Evolutionary conservation across 2,888 invertebrate genomes (phyloP).

Genomic region (Anarsia innoxiella): DNA sequence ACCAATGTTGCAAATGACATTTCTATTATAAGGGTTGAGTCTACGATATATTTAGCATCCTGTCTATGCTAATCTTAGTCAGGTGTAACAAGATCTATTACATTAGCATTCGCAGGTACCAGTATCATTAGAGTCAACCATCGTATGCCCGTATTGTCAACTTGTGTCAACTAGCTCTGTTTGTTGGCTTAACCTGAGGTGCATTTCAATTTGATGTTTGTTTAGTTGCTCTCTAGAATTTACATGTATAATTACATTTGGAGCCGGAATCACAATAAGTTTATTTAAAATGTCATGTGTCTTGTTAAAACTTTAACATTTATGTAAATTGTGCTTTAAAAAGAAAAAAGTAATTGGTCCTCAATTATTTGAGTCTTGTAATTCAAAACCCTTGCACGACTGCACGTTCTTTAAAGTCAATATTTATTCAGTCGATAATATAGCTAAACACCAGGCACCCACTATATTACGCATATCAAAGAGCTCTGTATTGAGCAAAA

Average conservation of each 20-base stretch:
- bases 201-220: conserved; percentile 34
- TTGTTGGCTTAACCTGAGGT: conserved; percentile 45
- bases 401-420: conserved; percentile 5
- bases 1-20: not conserved
- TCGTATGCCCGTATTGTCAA: conserved; percentile 48
- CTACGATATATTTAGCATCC: not conserved
- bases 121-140: conserved; percentile 28
- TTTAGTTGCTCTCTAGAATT: not conserved
- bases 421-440: not conserved
- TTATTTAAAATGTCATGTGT: too few relatives aligned
- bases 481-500: conserved; percentile 4
- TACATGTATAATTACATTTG: not conserved
- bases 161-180: conserved; percentile 45
- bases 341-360: too few relatives aligned
- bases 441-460: conserved; percentile 6
- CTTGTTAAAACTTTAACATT: too few relatives aligned
- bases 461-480: conserved; percentile 14
- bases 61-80: conserved; percentile 4
- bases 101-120: conserved; percentile 5
- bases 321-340: too few relatives aligned
- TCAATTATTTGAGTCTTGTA: too few relatives aligned
- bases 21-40: not conserved
- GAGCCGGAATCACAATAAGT: too few relatives aligned
- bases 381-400: too few relatives aligned
- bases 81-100: conserved; percentile 6